Conservation (phyloP, 2,113 vertebrate species). For the Sciurus niger region DNA sequence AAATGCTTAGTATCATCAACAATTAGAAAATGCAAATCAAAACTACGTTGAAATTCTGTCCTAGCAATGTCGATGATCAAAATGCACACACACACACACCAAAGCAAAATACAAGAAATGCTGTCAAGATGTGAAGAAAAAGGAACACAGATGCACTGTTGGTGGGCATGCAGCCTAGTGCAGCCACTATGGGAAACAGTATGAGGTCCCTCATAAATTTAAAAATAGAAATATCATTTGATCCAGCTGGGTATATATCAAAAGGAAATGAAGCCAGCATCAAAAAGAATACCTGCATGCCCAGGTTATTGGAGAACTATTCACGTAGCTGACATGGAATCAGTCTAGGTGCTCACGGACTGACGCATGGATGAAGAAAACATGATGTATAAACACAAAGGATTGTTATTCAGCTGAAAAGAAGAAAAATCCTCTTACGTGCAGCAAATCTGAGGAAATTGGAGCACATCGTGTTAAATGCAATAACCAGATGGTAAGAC, state of each 20-base stretch:
- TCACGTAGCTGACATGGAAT: background rate
- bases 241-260: background rate
- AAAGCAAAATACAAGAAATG: too few relatives aligned
- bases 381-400: background rate
- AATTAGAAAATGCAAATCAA: background rate
- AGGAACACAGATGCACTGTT: background rate
- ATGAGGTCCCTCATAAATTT: background rate
- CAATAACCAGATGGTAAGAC: background rate
- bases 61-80: too few relatives aligned
- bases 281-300: background rate
- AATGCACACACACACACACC: too few relatives aligned
- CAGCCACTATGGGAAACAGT: background rate
- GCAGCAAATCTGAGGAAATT: background rate
- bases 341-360: background rate
- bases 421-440: background rate
- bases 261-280: background rate
- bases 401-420: background rate
- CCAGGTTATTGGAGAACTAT: background rate
- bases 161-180: background rate
- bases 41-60: background rate
- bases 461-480: background rate
- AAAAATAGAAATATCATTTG: background rate
- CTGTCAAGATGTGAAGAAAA: background rate
- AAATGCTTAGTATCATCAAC: background rate
- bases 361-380: background rate